These are phyloP conservation scores for Eurosta solidaginis DNA, from an alignment of 1,140 invertebrate genomes.

Conservation along the genomic window DNA sequence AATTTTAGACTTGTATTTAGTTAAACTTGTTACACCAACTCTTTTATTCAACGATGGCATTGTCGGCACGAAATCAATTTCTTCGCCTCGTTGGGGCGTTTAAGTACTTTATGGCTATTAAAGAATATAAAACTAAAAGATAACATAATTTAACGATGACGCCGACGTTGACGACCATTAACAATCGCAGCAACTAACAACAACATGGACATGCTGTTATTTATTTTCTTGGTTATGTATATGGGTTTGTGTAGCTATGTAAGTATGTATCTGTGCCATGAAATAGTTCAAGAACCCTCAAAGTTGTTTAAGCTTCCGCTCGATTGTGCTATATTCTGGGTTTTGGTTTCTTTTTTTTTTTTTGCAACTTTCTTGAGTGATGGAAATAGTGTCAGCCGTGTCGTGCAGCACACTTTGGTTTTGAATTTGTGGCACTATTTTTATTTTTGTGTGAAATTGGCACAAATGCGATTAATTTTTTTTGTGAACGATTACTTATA, in stretches of 20 bases:
- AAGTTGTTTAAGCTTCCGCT: slow-evolving; percentile 24
- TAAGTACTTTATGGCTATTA: slow-evolving; percentile 4
- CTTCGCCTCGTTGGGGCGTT: slow-evolving; percentile 5
- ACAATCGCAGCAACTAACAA: not conserved
- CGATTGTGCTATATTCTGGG: not conserved
- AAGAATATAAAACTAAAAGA: not conserved
- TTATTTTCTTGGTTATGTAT: no score
- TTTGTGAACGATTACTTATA: not conserved
- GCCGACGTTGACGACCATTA: not conserved
- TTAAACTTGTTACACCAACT: no score
- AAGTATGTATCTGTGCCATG: no score
- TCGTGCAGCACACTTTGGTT: not conserved
- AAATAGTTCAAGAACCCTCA: not conserved
- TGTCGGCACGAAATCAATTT: slow-evolving; percentile 20
- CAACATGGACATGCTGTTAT: slow-evolving; percentile 1
- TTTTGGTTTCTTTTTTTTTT: no score
- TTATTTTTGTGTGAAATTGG: not conserved
- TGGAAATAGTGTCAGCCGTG: not conserved
- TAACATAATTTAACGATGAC: slow-evolving; percentile 17
- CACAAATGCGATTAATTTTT: not conserved
- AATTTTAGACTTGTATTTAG: no score
- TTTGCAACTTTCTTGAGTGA: not conserved
- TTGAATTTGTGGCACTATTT: not conserved
- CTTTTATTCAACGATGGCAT: not conserved
- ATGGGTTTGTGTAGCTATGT: no score